phyloP scores from a whole-genome alignment of 2,113 vertebrate species.

The Prinia subflava region DNA sequence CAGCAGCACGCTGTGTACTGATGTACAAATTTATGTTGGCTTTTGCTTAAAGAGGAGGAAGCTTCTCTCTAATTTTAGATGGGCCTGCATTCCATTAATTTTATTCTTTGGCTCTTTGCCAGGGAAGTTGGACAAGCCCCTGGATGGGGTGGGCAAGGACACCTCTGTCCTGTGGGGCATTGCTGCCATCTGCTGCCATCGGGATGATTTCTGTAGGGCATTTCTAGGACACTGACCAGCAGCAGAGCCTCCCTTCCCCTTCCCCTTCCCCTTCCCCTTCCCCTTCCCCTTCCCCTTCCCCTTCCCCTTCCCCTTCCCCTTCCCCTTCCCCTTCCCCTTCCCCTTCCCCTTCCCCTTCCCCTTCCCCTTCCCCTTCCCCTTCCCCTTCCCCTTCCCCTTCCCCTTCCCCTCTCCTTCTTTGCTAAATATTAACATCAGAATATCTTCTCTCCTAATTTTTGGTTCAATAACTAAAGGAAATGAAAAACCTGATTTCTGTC shows the following conservation, averaged over 20 bases:
- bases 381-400: not conserved
- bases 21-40: not conserved
- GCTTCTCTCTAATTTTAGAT: not conserved
- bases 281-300: not conserved
- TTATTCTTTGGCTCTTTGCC: not conserved
- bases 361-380: no score
- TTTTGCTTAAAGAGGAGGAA: not conserved
- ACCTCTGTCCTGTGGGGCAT: not conserved
- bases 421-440: not conserved
- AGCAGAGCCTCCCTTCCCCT: fast-evolving
- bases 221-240: not conserved
- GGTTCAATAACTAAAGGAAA: not conserved
- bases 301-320: no score
- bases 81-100: not conserved
- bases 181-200: conserved; percentile 5
- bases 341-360: not conserved
- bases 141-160: not conserved
- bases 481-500: not conserved
- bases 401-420: not conserved
- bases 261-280: not conserved
- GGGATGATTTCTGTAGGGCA: not conserved
- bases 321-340: not conserved
- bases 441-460: not conserved
- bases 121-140: not conserved
- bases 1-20: not conserved